Base-by-base conservation (phyloP, 2,888 invertebrate species). In the Allolobophora icterica region DNA sequence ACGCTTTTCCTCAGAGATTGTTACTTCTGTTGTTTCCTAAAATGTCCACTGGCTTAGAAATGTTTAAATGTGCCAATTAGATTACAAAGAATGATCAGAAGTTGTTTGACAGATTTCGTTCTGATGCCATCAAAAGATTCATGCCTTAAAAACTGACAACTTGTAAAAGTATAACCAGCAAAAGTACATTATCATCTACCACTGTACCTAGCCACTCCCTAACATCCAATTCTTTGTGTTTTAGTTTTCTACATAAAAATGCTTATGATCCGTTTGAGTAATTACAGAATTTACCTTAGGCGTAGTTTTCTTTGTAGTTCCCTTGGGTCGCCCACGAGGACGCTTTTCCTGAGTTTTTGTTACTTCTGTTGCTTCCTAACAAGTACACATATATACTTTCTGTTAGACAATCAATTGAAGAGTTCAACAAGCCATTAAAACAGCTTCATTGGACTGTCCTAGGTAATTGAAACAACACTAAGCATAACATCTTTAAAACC, bases 291-390 rank as follows among this genome's bases (percentile, higher is more conserved):
- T 35, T 34, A 87, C 87, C 34, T 87, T 38, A 34, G 87, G 35
- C 35, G 34, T 87, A 35, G 87, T 24, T 87, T 87, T 87, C 38
- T 87, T 87, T 38, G 87, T 87, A 24, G 87, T 87, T 87, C 87
- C 87, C 87, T 87, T 87, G 34, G 87, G 87, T 34, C 87, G 87
- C 87, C 87, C 87, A 35, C 87, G 87, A 34, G 11, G 11, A 87
- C 87, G 87, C 38, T 87, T 87, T 87, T 87, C 87, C 87, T 87
- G 87, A 87, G 87, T 87, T 87, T 87, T 34, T 38, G 87, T 34
- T 35, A 87, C 35, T 87, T 87, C 87, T 34, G 87, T 87, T 17
- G 87, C 24, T 87, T 87, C 87, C 87, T 87, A 35, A 87, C 21
- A 71, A n/a, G 71, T 71, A 1, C 8, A 71, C 3, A 38, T 24